A percentile compares a stretch with the other conserved stretches of the same genome.
Evolutionary conservation across 2,797 vertebrate genomes (phyloP).

Genomic region (Lerista edwardsae): DNA sequence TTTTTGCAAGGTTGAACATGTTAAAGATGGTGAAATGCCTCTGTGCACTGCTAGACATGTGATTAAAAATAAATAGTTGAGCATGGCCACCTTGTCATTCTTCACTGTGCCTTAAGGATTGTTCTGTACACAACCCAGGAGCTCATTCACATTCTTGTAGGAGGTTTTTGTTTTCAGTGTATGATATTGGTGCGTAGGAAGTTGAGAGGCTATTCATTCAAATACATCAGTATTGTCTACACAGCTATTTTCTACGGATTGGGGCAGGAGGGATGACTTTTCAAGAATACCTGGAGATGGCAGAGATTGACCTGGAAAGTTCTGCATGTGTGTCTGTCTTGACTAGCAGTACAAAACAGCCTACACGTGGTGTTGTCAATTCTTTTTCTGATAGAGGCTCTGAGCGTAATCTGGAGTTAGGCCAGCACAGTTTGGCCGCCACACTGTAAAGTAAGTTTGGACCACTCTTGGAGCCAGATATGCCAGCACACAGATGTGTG

Average conservation of each 20-base stretch:
- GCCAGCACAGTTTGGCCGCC: no score
- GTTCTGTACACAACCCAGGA: not conserved
- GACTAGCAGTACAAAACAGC: not conserved
- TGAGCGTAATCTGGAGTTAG: no score
- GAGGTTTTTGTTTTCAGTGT: not conserved
- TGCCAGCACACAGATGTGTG: no score
- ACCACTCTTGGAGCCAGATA: no score
- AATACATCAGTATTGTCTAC: no score
- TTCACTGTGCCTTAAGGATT: not conserved
- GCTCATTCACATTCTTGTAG: not conserved
- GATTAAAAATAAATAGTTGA: not conserved
- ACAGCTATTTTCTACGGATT: no score
- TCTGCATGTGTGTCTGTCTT: not conserved
- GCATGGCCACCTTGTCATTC: not conserved
- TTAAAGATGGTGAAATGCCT: not conserved
- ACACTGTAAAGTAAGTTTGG: no score
- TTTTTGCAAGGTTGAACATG: not conserved
- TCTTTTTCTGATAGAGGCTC: not conserved
- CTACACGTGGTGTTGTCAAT: not conserved
- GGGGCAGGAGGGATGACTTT: no score
- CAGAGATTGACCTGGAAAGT: not conserved
- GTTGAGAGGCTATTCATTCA: no score
- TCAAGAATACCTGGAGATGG: no score
- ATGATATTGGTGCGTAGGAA: no score
- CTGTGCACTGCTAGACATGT: not conserved